These are phyloP conservation scores for Oxygymnocypris stewartii DNA, from an alignment of 2,113 vertebrate genomes.

Conservation along the genomic window DNA sequence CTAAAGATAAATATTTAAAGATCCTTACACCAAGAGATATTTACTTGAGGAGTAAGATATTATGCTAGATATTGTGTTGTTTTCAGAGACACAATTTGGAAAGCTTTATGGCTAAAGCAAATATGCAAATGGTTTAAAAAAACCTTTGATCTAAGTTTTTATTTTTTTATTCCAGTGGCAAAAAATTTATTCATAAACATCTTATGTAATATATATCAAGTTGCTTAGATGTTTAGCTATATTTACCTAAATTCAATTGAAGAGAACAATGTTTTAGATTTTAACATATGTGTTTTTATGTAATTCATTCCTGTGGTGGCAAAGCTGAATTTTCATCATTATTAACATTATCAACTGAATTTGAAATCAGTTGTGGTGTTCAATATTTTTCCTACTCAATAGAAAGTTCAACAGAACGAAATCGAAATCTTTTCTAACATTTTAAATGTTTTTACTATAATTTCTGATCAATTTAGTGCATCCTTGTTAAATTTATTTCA, in stretches of 20 bases:
- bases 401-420: background rate
- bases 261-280: background rate
- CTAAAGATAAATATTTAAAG: background rate
- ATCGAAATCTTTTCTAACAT: background rate
- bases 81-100: background rate
- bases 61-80: background rate
- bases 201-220: background rate
- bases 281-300: background rate
- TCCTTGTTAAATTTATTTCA: background rate
- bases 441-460: background rate
- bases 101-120: background rate
- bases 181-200: background rate
- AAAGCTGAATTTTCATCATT: background rate
- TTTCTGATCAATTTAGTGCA: background rate
- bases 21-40: background rate
- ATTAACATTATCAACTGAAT: too few species aligned
- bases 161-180: background rate
- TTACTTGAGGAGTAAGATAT: background rate
- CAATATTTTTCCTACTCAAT: background rate
- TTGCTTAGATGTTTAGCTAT: background rate
- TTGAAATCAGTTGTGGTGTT: background rate
- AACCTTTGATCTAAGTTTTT: background rate
- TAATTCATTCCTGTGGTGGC: background rate
- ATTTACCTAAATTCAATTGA: background rate
- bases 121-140: background rate